Evolutionary conservation across 2,797 vertebrate species (phyloP).

Genomic region (Leuciscus waleckii): DNA sequence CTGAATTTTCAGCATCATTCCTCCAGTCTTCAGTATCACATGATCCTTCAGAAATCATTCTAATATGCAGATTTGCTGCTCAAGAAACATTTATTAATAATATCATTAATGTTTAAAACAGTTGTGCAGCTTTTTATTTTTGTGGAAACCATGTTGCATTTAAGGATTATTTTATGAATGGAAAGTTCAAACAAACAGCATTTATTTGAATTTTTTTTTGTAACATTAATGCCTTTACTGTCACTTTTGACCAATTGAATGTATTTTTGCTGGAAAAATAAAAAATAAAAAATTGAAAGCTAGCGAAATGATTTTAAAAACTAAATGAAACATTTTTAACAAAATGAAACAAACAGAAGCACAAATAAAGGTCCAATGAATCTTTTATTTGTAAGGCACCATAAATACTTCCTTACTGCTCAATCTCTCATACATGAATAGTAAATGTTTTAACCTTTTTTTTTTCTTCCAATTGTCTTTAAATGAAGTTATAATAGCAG

Average conservation of each 20-base stretch:
- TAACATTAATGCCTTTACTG: background rate
- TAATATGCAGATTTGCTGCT: background rate
- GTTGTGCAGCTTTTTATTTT: no score
- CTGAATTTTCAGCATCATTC: background rate
- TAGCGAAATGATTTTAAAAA: no score
- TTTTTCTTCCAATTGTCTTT: slow-evolving; percentile 61
- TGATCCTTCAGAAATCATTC: background rate
- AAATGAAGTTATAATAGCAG: slow-evolving; percentile 73
- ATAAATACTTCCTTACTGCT: slow-evolving; percentile 87
- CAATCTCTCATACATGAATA: slow-evolving; percentile 79
- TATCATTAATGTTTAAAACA: background rate
- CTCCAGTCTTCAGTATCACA: background rate
- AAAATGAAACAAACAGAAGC: slow-evolving; percentile 32
- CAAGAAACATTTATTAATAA: background rate
- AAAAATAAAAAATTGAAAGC: no score
- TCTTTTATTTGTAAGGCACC: slow-evolving; percentile 89
- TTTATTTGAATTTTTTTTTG: no score
- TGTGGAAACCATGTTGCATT: no score
- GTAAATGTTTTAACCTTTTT: slow-evolving; percentile 74
- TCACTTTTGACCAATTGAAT: background rate
- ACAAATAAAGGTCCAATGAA: slow-evolving; percentile 72
- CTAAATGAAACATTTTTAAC: no score
- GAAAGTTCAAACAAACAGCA: no score
- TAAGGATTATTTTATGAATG: background rate
- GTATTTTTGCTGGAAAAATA: no score